These are phyloP conservation scores for Rhinoraja longicauda DNA, from an alignment of 2,797 vertebrate species.

Conservation along the genomic window DNA sequence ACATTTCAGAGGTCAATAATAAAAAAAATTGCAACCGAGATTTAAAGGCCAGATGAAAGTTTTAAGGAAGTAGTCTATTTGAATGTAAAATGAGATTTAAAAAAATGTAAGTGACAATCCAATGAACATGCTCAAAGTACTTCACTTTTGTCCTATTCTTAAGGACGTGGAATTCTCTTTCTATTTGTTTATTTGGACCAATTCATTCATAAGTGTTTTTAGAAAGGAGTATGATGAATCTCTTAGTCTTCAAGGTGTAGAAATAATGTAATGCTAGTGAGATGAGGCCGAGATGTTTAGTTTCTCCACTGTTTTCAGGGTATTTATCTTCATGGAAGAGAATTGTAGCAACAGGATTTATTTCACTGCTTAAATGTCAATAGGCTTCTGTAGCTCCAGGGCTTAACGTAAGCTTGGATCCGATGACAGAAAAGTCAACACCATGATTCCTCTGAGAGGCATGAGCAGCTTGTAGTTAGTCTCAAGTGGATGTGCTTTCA, in stretches of 20 bases:
- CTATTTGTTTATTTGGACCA: conserved; percentile 42
- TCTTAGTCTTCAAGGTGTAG: conserved; percentile 40
- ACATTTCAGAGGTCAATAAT: conserved; percentile 10
- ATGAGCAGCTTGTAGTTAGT: conserved; percentile 64
- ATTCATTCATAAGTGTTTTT: conserved; percentile 42
- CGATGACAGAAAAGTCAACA: conserved; percentile 69
- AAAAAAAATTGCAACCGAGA: not conserved
- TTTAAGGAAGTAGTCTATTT: conserved; percentile 20
- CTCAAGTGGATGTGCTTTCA: conserved; percentile 72
- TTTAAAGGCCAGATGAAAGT: conserved; percentile 21
- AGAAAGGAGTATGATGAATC: conserved; percentile 43
- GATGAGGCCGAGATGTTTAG: not conserved
- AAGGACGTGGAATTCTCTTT: not conserved
- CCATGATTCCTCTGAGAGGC: conserved; percentile 60
- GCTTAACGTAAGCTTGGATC: conserved; percentile 65
- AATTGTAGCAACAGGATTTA: conserved; percentile 56
- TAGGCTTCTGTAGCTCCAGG: conserved; percentile 59
- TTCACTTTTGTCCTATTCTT: not conserved
- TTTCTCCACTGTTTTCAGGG: conserved; percentile 40
- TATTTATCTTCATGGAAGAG: conserved; percentile 54
- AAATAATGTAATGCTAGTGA: conserved; percentile 44
- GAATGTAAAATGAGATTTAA: conserved; percentile 20
- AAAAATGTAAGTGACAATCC: conserved; percentile 10
- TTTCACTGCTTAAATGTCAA: conserved; percentile 57
- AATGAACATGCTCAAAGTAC: conserved; percentile 31